Evolutionary conservation across 2,797 vertebrate genomes (phyloP), one percentile per base, ranked within the genome.

Genomic region (Acanthopagrus latus): DNA sequence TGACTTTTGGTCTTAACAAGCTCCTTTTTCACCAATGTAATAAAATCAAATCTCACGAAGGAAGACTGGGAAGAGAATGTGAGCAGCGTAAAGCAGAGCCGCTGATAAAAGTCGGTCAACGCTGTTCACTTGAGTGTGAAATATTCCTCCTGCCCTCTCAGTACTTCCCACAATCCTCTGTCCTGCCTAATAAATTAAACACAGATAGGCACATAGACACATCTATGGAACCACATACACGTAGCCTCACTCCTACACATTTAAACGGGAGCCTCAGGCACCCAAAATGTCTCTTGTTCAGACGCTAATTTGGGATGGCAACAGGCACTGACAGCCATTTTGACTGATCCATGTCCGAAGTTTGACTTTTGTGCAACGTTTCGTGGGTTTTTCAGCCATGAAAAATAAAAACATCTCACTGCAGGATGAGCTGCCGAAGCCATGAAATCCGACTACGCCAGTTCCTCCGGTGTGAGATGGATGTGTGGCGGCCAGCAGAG

Each of bases 401-500:
- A 38, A 38, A 38, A 38, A 38, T 10, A 38, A 17, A 33, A 38
- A 16, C 4, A 50, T 48, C 8, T 57, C 20, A 33, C 43, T 7
- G 44, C 0, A 21, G 44, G 44, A 33, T 0, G 8, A 58, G 55
- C 16, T 7, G 62, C 64, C 44, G 16, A 55, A 41, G 66, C 48
- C 52, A 41, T 52, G 17, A 67, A 64, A 29, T 47, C 38, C 6
- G 21, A 55, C 51, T 18, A 16, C 27, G 29, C 41, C 25, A 7
- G 46, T 59, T 66, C 59, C 46, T 58, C 29, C 18, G 18, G 21
- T 7, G 41, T 12, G 33, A 56, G 23, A 48, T 33, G 17, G 64
- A 38, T 60, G 56, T 43, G 56, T 11, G 23, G 20, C 18, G 48
- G 56, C 46, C 54, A 55, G 55, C 51, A 64, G 27, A 72, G 77